Percentiles rank a stretch among this genome's conserved stretches.
These are phyloP conservation scores for Python bivittatus DNA, from an alignment of 2,113 vertebrate species.

Conservation along the genomic window DNA sequence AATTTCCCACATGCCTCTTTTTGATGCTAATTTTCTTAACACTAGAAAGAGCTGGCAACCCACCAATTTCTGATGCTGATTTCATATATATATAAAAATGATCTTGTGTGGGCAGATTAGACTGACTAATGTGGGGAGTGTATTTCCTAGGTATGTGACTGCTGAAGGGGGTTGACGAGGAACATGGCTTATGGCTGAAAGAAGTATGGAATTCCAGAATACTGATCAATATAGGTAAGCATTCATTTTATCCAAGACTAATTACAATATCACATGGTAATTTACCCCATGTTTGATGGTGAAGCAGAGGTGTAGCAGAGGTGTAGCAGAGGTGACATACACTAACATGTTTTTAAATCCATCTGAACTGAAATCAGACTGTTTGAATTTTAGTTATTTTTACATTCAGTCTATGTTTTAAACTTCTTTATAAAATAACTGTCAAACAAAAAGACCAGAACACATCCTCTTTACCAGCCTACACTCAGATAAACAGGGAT, in stretches of 20 bases:
- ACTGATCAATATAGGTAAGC: conserved; percentile 3
- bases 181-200: not conserved
- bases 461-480: too few relatives aligned
- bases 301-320: not conserved
- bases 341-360: not conserved
- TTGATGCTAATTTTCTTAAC: too few relatives aligned
- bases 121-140: not conserved
- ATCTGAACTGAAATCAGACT: not conserved
- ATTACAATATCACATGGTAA: not conserved
- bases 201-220: not conserved
- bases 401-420: too few relatives aligned
- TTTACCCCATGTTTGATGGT: not conserved
- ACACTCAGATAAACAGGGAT: too few relatives aligned
- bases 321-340: not conserved
- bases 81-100: too few relatives aligned
- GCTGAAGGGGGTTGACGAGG: not conserved
- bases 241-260: not conserved
- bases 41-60: too few relatives aligned
- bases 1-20: too few relatives aligned
- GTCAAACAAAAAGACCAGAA: too few relatives aligned
- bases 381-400: conserved; percentile 4
- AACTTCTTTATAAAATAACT: not conserved
- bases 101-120: not conserved
- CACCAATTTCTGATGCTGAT: too few relatives aligned
- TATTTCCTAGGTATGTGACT: not conserved